These are phyloP conservation scores for Catharus bicknelli DNA, from an alignment of 2,113 vertebrate species.

Conservation along the genomic window DNA sequence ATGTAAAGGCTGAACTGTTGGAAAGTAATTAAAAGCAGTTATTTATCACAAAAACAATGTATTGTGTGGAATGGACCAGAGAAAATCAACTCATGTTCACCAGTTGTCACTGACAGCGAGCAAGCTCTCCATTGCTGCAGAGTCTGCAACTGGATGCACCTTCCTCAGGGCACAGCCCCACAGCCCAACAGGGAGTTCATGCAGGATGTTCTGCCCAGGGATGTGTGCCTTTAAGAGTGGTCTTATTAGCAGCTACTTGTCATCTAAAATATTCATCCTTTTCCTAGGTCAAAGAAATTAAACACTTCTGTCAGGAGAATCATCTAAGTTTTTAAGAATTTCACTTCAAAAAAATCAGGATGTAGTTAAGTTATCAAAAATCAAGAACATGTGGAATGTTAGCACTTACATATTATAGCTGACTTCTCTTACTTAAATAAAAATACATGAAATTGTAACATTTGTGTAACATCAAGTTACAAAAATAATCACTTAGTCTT, in stretches of 20 bases:
- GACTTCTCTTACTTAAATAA: neutral
- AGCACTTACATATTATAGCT: neutral
- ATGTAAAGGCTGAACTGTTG: slow-evolving; percentile 84
- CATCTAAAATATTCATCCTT: neutral
- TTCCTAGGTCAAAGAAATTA: neutral
- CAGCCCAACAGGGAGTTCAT: neutral
- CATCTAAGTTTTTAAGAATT: neutral
- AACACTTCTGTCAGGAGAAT: neutral
- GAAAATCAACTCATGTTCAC: neutral
- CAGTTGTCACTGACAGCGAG: neutral
- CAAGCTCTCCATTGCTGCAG: neutral
- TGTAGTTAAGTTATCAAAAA: neutral
- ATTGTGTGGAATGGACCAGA: neutral
- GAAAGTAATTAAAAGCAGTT: slow-evolving; percentile 17
- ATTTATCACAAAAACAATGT: neutral
- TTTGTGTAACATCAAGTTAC: neutral
- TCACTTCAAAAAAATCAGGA: neutral
- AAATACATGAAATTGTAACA: neutral
- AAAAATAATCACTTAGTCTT: neutral
- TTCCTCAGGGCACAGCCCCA: neutral
- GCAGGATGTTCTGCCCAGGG: neutral
- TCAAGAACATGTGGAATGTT: neutral
- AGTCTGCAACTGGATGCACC: neutral
- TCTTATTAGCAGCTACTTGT: neutral
- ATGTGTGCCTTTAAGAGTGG: neutral